A percentile compares a stretch with the other conserved stretches of the same genome.
Evolutionary conservation across 2,888 invertebrate species (phyloP).

Genomic region (Volucella bombylans): DNA sequence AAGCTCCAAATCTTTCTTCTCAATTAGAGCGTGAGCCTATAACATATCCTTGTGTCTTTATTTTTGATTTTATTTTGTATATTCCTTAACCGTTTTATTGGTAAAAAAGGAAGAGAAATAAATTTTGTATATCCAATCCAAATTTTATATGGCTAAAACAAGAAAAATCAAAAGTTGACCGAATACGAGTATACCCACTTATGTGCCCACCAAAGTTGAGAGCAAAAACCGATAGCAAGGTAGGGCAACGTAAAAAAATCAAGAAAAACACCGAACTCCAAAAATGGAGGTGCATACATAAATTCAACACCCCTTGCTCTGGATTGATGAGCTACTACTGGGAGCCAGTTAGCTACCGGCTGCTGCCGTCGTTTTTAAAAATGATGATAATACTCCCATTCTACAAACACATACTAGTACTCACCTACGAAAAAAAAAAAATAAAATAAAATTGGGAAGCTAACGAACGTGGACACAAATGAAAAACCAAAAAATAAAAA

Average conservation of each 20-base stretch:
- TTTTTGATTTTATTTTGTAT: too few species aligned
- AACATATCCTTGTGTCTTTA: too few species aligned
- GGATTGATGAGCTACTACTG: constrained; percentile 52
- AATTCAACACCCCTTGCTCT: constrained; percentile 46
- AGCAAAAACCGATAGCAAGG: constrained; percentile 17
- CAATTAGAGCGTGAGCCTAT: too few species aligned
- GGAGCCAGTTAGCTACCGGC: constrained; percentile 61
- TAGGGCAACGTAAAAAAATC: constrained; percentile 23
- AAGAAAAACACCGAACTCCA: constrained; percentile 43
- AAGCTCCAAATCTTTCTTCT: too few species aligned
- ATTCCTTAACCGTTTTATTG: too few species aligned
- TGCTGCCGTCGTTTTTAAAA: constrained; percentile 40
- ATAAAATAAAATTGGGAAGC: constrained; percentile 35
- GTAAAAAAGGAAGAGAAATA: too few species aligned
- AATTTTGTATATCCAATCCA: too few species aligned
- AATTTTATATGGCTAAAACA: too few species aligned
- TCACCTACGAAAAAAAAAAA: constrained; percentile 33
- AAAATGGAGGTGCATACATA: constrained; percentile 56
- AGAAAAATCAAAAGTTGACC: constrained; percentile 31
- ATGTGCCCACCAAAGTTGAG: constrained; percentile 50
- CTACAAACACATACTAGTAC: constrained; percentile 38
- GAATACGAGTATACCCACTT: constrained; percentile 36
- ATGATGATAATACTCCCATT: constrained; percentile 55
- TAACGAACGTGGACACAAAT: constrained; percentile 68
- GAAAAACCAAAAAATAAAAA: constrained; percentile 44